A percentile compares a stretch with the other conserved stretches of the same genome.
Conservation (phyloP, 2,888 invertebrate species). For the Deilephila porcellus region DNA sequence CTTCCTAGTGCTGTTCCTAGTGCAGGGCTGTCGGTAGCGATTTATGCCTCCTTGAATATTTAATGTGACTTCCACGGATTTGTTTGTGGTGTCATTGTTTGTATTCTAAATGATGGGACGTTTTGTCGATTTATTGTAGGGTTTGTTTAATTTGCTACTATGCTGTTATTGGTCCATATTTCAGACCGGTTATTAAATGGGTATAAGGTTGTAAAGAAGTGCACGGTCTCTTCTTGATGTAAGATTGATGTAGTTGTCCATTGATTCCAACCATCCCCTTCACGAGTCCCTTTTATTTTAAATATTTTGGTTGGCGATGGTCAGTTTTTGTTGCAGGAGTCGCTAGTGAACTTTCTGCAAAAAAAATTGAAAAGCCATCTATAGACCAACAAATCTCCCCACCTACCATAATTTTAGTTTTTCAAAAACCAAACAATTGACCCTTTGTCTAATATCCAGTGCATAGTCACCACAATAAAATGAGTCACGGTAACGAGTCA, state of each 20-base stretch:
- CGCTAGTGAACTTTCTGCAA: too few species aligned
- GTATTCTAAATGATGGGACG: slow-evolving; percentile 32
- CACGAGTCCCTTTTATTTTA: too few species aligned
- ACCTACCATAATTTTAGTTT: too few species aligned
- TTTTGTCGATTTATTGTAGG: neutral
- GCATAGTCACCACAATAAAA: slow-evolving; percentile 4
- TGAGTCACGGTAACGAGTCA: slow-evolving; percentile 10
- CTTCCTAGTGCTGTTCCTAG: slow-evolving; percentile 49
- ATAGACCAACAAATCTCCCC: neutral
- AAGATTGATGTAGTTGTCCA: too few species aligned
- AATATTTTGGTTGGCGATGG: too few species aligned
- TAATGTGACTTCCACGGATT: slow-evolving; percentile 42
- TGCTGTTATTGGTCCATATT: neutral
- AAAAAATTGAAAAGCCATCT: too few species aligned
- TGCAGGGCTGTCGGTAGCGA: slow-evolving; percentile 49
- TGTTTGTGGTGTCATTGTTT: slow-evolving; percentile 18
- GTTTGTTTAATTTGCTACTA: neutral
- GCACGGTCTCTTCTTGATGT: too few species aligned
- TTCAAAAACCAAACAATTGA: neutral
- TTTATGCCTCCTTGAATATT: slow-evolving; percentile 65
- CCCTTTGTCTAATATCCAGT: neutral
- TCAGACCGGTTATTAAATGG: neutral
- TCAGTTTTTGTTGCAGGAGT: too few species aligned
- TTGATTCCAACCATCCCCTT: too few species aligned
- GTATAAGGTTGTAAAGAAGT: too few species aligned